phyloP scores from a whole-genome alignment of 2,888 invertebrate species.

The Gymnoscelis rufifasciata region DNA sequence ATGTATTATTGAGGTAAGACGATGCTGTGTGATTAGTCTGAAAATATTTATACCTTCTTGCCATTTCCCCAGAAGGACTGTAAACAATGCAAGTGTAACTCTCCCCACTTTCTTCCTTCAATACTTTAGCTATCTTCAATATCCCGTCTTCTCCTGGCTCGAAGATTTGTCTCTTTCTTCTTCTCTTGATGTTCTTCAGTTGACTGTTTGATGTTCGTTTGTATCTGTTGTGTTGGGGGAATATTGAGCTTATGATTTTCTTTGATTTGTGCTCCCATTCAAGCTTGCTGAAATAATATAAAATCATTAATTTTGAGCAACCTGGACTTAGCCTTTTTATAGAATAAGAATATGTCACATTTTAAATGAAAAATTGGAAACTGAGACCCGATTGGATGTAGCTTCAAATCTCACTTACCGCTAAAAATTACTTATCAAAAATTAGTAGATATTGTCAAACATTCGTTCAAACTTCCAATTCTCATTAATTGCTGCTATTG shows the following conservation, averaged over 20 bases:
- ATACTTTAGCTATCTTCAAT: conserved; percentile 78
- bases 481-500: no score
- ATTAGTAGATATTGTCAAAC: no score
- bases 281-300: conserved; percentile 49
- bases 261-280: conserved; percentile 74
- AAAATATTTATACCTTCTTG: conserved; percentile 78
- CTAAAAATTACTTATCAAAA: no score
- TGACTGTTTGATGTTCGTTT: conserved; percentile 44
- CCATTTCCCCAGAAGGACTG: conserved; percentile 87
- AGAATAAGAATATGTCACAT: no score
- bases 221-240: conserved; percentile 59
- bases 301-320: not conserved
- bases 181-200: conserved; percentile 32
- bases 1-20: no score
- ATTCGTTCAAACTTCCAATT: no score
- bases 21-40: no score
- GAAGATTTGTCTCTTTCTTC: conserved; percentile 56
- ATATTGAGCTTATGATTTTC: conserved; percentile 51
- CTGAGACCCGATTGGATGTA: no score
- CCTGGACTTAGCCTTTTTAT: no score
- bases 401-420: no score
- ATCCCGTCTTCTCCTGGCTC: conserved; percentile 75
- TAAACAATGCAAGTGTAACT: conserved; percentile 89
- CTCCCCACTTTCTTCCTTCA: conserved; percentile 84
- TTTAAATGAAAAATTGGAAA: no score